Evolutionary conservation across 1,140 invertebrate species (phyloP).

Genomic region (Capitella teleta): DNA sequence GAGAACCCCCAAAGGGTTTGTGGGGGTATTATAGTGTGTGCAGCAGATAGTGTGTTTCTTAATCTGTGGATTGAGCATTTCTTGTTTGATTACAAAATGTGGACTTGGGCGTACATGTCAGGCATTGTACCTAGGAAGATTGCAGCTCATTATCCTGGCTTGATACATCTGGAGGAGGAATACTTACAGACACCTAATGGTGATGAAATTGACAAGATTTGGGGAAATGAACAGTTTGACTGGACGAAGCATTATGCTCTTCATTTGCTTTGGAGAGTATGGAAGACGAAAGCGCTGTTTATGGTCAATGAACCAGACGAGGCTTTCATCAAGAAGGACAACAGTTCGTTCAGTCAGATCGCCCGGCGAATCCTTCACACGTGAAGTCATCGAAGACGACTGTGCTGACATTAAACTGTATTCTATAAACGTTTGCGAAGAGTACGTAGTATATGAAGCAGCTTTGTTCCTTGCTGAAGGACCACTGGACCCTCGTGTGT

Average conservation of each 20-base stretch:
- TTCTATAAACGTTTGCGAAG: no score
- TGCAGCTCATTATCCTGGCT: constrained; percentile 1
- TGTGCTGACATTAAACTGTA: no score
- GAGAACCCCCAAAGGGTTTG: constrained; percentile 4
- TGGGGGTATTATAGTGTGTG: constrained; percentile 8
- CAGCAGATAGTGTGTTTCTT: constrained; percentile 6
- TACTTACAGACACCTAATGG: constrained; percentile 9
- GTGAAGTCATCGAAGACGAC: no score
- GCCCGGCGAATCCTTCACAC: no score
- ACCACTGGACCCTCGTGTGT: no score
- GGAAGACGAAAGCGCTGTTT: not conserved
- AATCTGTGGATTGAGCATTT: constrained; percentile 10
- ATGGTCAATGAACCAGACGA: not conserved
- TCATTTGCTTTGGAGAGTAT: constrained; percentile 1
- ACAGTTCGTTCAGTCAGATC: not conserved
- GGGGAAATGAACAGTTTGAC: not conserved
- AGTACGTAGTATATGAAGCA: no score
- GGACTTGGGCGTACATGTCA: constrained; percentile 9
- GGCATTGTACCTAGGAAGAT: constrained; percentile 11
- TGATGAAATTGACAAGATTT: constrained; percentile 10
- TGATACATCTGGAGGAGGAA: constrained; percentile 10
- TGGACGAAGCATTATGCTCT: constrained; percentile 10
- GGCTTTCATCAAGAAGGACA: not conserved
- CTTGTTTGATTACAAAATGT: constrained; percentile 9
- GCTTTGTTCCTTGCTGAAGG: no score